Evolutionary conservation across 1,140 invertebrate species (phyloP).

Genomic region (Drosophila pandora): DNA sequence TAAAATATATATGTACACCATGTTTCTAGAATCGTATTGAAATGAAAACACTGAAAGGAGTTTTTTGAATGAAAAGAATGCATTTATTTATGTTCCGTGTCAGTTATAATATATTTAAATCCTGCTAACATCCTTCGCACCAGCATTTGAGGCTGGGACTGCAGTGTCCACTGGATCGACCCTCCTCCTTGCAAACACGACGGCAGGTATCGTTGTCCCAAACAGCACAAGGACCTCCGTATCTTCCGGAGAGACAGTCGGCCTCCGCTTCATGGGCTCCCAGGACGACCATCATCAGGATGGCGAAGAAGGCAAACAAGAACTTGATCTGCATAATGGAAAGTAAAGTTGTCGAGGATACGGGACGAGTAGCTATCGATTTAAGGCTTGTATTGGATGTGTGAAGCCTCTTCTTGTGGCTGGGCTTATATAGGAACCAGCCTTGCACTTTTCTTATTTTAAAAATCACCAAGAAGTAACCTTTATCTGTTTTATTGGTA

Average conservation of each 20-base stretch:
- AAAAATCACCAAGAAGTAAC: background rate
- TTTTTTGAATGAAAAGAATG: too few relatives aligned
- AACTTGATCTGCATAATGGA: conserved; percentile 7
- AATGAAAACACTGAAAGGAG: too few relatives aligned
- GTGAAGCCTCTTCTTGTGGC: background rate
- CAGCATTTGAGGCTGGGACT: conserved; percentile 9
- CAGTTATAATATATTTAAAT: too few relatives aligned
- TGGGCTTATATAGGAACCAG: conserved; percentile 1
- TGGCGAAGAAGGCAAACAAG: conserved; percentile 8
- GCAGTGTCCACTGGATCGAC: conserved; percentile 20
- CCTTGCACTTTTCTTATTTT: background rate
- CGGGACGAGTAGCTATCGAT: background rate
- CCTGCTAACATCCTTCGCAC: conserved; percentile 18
- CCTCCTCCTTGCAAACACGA: conserved; percentile 20
- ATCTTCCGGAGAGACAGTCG: conserved; percentile 18
- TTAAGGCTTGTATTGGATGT: background rate
- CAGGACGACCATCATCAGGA: conserved; percentile 12
- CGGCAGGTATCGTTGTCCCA: conserved; percentile 18
- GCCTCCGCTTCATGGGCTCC: conserved; percentile 13
- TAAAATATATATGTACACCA: background rate
- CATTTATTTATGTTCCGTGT: too few relatives aligned
- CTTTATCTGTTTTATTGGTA: background rate
- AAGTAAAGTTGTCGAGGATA: background rate
- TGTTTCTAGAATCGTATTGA: too few relatives aligned
- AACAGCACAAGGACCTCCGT: conserved; percentile 3